These are phyloP conservation scores for Sphaeramia orbicularis DNA, from an alignment of 2,797 vertebrate genomes.

Conservation along the genomic window DNA sequence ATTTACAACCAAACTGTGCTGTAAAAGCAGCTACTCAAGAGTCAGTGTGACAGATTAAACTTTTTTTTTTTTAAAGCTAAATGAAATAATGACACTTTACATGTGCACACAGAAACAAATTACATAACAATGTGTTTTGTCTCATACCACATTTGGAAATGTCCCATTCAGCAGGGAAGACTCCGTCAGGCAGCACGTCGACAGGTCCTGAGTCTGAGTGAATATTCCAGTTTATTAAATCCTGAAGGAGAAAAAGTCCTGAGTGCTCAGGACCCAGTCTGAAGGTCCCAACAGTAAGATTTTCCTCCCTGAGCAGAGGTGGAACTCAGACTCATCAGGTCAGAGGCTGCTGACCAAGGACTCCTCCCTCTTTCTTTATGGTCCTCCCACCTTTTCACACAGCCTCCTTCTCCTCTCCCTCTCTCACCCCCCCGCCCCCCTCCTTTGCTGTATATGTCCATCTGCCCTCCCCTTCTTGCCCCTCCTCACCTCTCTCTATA, in stretches of 20 bases:
- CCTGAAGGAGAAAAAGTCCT: constrained; percentile 26
- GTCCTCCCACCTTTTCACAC: constrained; percentile 27
- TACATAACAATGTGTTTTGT: too few relatives aligned
- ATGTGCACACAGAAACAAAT: constrained; percentile 3
- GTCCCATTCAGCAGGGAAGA: constrained; percentile 33
- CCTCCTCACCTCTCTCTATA: constrained; percentile 5
- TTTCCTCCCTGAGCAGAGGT: constrained; percentile 66
- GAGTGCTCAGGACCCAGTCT: constrained; percentile 31
- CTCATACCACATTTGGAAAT: constrained; percentile 64
- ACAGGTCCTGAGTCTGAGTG: constrained; percentile 18
- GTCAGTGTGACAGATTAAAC: neutral
- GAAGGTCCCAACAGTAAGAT: constrained; percentile 65
- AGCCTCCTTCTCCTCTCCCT: constrained; percentile 21
- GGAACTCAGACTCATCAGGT: constrained; percentile 57
- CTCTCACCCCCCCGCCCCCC: constrained; percentile 5
- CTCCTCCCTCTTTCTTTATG: constrained; percentile 63
- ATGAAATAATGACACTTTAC: constrained; percentile 15
- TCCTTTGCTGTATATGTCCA: neutral
- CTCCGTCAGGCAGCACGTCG: constrained; percentile 24
- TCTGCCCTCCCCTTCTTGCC: constrained; percentile 1
- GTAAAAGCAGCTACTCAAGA: neutral
- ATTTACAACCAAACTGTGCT: too few relatives aligned
- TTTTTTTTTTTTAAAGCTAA: too few relatives aligned
- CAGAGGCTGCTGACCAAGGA: constrained; percentile 45
- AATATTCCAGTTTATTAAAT: constrained; percentile 62